Conservation (phyloP, 2,888 invertebrate species). For the Drosophila formosana region DNA sequence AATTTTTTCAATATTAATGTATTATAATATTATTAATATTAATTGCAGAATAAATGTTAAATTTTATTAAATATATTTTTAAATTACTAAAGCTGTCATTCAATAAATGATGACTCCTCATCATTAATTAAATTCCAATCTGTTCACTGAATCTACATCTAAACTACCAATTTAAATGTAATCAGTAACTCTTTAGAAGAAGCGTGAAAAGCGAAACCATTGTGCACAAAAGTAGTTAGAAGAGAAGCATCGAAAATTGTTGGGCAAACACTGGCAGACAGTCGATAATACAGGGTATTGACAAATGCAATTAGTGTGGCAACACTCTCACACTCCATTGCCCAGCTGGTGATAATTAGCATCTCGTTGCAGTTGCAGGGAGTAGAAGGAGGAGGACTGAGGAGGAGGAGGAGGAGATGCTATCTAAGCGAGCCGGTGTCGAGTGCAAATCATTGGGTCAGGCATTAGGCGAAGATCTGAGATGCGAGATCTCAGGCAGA, state of each 20-base stretch:
- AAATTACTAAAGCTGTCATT: too few species aligned
- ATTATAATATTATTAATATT: too few species aligned
- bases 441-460: constrained; percentile 63
- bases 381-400: background rate
- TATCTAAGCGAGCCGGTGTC: constrained; percentile 1
- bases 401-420: constrained; percentile 9
- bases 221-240: constrained; percentile 11
- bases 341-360: constrained; percentile 57
- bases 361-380: constrained; percentile 49
- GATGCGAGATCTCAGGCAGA: constrained; percentile 8
- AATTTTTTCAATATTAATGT: too few species aligned
- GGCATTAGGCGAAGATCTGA: constrained; percentile 28
- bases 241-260: constrained; percentile 15
- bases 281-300: constrained; percentile 53
- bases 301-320: constrained; percentile 64
- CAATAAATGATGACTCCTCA: too few species aligned
- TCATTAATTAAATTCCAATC: too few species aligned
- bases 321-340: constrained; percentile 54
- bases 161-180: constrained; percentile 19
- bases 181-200: constrained; percentile 49
- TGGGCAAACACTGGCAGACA: constrained; percentile 21
- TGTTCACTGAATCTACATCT: too few species aligned
- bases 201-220: constrained; percentile 38
- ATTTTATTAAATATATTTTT: too few species aligned
- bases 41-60: too few species aligned